These are phyloP conservation scores for Acanthacorydalis orientalis DNA, from an alignment of 2,888 invertebrate species.

Conservation along the genomic window DNA sequence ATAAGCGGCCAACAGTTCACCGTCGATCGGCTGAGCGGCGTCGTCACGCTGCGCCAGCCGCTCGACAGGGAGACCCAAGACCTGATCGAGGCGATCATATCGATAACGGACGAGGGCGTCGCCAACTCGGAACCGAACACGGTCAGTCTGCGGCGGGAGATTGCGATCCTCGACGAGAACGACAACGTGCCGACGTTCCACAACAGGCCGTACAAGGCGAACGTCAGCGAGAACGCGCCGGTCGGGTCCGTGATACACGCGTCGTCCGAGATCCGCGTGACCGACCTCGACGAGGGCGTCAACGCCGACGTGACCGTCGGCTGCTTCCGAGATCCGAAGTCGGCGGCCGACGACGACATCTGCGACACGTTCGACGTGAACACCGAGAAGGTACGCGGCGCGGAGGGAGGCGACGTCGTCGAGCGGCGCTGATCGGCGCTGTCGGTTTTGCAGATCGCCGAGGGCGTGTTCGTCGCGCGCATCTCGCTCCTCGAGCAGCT, in stretches of 20 bases:
- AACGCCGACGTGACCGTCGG: constrained; percentile 51
- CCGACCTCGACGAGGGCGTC: constrained; percentile 53
- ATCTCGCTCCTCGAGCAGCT: constrained; percentile 46
- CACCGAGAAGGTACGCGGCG: constrained; percentile 46
- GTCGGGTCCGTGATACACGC: constrained; percentile 46
- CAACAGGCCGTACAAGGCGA: constrained; percentile 54
- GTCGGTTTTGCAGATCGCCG: constrained; percentile 36
- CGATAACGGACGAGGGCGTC: constrained; percentile 61
- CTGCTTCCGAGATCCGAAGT: constrained; percentile 39
- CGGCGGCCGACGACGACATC: constrained; percentile 41
- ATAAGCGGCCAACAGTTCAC: constrained; percentile 69
- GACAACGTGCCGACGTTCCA: constrained; percentile 64
- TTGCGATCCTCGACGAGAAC: constrained; percentile 62
- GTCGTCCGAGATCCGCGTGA: constrained; percentile 38
- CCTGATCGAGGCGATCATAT: constrained; percentile 61
- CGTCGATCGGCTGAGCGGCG: constrained; percentile 59
- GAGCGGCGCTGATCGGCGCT: too few relatives aligned
- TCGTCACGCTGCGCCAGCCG: constrained; percentile 50
- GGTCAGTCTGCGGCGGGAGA: constrained; percentile 57
- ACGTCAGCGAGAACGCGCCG: constrained; percentile 48
- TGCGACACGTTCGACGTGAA: constrained; percentile 50
- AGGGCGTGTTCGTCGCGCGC: constrained; percentile 52
- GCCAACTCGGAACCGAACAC: constrained; percentile 60
- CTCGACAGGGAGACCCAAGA: constrained; percentile 56
- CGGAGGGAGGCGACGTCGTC: too few relatives aligned